These are phyloP conservation scores for Thripadectes ignobilis DNA, from an alignment of 2,797 vertebrate genomes.

Conservation along the genomic window DNA sequence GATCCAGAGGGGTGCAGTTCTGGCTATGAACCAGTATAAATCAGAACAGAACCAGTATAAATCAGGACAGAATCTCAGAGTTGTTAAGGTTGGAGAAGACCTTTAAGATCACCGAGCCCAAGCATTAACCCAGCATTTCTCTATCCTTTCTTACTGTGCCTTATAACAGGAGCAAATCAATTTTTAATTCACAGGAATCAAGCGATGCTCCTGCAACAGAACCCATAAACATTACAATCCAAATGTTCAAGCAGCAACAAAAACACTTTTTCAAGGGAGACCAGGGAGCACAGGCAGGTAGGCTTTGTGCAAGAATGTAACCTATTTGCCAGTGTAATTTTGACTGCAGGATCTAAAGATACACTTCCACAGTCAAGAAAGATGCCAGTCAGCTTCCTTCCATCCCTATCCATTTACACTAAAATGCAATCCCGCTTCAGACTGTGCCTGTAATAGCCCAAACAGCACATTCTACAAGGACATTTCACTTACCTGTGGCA, in stretches of 20 bases:
- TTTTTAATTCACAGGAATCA: background rate
- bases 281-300: background rate
- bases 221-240: background rate
- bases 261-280: background rate
- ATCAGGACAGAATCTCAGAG: background rate
- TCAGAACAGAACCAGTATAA: background rate
- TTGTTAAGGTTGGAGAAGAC: background rate
- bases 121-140: background rate
- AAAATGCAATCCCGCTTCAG: background rate
- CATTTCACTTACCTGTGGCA: constrained; percentile 87
- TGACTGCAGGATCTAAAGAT: background rate
- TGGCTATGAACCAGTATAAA: background rate
- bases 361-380: background rate
- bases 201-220: background rate
- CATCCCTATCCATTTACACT: background rate
- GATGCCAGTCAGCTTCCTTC: background rate
- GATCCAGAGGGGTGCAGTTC: background rate
- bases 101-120: background rate
- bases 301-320: background rate
- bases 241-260: background rate
- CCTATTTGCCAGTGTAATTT: background rate
- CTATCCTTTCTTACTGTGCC: background rate
- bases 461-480: rapidly evolving
- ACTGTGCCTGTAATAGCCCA: background rate
- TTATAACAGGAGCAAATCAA: background rate